Evolutionary conservation across 2,797 vertebrate genomes (phyloP), one percentile per base, ranked within the genome.

Genomic region (Hoplostethus atlanticus): DNA sequence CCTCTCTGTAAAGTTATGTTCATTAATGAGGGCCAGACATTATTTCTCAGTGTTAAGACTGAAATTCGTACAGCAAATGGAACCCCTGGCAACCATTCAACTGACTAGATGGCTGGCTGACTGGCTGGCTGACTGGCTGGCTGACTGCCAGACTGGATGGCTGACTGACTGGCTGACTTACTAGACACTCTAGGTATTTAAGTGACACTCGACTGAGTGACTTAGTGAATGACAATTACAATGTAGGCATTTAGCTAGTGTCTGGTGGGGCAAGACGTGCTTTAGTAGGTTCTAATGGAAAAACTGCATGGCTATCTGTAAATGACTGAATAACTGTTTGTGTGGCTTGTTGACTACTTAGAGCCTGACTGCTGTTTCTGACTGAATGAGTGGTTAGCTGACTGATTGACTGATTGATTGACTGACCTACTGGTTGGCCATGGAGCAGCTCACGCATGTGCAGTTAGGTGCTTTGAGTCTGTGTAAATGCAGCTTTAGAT

Each of bases 51-150:
- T 73, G 81, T 83, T 82, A 64, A 56, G 67, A 73, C 68, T 73
- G 64, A 79, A 80, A 83, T 79, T 25, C 38, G 50, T 61, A 72
- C 74, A 71, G 73, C 74, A 56, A 89, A 88, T 89, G 87, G 85
- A 81, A 73, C 36, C 51, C 30, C 80, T 89, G 82, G 87, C 80
- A 84, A 48, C 58, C 25, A 58, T 77, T 89, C 80, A 86, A 76
- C 30, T 60, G 73, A 72, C 48, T 71, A 16, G 57, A 79, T 61
- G 65, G 69, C 60, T 72, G 62, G 55, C 71, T 71, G 69, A 80
- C 36, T 59, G 65, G 69, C 60, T 72, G 62, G 55, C 71, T 71
- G 69, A 80, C 36, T 59, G 28, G 28, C 67, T 87, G 86, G 80
- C 61, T 25, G 48, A 25, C 21, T 4, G 62, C 84, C 67, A 80